phyloP scores from a whole-genome alignment of 2,888 invertebrate species.

The Harpalus rubripes region DNA sequence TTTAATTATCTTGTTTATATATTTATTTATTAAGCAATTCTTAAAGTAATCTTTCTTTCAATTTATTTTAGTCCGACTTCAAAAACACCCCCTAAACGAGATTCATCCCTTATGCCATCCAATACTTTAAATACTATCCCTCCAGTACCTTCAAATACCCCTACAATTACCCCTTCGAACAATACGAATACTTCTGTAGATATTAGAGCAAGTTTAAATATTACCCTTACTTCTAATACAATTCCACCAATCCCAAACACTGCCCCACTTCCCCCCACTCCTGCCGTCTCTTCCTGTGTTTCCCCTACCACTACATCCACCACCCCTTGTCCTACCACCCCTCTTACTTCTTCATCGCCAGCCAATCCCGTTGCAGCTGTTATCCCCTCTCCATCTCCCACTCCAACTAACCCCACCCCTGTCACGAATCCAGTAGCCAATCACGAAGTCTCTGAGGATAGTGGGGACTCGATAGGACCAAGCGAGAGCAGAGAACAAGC shows the following conservation, averaged over 20 bases:
- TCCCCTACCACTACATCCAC: conserved; percentile 27
- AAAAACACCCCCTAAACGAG: conserved; percentile 17
- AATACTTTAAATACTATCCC: neutral
- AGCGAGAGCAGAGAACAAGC: conserved; percentile 87
- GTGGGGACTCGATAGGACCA: conserved; percentile 72
- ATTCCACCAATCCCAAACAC: neutral
- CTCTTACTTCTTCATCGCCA: neutral
- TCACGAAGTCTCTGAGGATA: conserved; percentile 66
- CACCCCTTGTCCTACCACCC: neutral
- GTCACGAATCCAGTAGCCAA: neutral
- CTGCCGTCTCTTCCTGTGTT: conserved; percentile 15
- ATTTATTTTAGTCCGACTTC: conserved; percentile 27
- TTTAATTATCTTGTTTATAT: neutral
- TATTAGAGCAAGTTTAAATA: neutral
- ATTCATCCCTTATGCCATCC: neutral
- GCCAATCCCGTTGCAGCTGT: neutral
- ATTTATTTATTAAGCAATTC: neutral
- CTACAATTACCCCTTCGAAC: neutral
- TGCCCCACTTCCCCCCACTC: conserved; percentile 17
- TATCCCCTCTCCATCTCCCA: neutral
- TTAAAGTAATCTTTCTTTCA: neutral
- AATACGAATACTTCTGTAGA: neutral
- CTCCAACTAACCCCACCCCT: neutral
- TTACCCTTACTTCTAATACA: neutral
- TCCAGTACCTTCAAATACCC: neutral